These are phyloP conservation scores for Pantherophis guttatus DNA, from an alignment of 2,113 vertebrate species.

Conservation along the genomic window DNA sequence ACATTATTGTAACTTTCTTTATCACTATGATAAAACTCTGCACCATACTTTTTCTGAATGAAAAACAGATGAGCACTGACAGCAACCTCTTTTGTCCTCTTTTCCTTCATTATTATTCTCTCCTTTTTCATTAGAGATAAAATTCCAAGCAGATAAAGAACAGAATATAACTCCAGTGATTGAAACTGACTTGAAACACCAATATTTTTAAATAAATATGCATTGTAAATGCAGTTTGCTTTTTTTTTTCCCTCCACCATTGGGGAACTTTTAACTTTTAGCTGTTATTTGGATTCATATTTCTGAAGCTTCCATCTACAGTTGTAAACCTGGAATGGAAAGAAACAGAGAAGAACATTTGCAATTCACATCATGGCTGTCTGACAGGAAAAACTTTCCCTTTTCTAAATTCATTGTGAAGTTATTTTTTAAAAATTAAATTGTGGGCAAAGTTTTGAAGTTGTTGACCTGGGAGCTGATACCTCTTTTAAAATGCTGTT, in stretches of 20 bases:
- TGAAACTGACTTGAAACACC: conserved; percentile 45
- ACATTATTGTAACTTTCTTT: neutral
- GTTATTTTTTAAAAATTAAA: neutral
- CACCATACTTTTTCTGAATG: neutral
- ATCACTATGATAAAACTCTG: conserved; percentile 12
- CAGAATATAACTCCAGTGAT: conserved; percentile 35
- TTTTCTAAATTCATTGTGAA: conserved; percentile 33
- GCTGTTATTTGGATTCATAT: conserved; percentile 40
- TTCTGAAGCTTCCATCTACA: conserved; percentile 54
- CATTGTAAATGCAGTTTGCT: conserved; percentile 36
- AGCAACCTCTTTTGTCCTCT: neutral
- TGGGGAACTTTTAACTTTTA: conserved; percentile 49
- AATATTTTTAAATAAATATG: conserved; percentile 50
- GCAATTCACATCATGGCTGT: neutral
- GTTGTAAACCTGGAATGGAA: conserved; percentile 33
- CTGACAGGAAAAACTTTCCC: conserved; percentile 8
- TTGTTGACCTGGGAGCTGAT: neutral
- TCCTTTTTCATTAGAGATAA: conserved; percentile 37
- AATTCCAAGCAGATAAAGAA: conserved; percentile 32
- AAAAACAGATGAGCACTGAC: neutral
- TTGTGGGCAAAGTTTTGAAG: conserved; percentile 5
- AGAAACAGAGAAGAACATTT: conserved; percentile 14
- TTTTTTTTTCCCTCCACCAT: conserved; percentile 9
- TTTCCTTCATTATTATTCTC: conserved; percentile 27
- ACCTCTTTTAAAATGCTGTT: neutral